phyloP scores from a whole-genome alignment of 2,797 vertebrate genomes.

The Thripadectes ignobilis region DNA sequence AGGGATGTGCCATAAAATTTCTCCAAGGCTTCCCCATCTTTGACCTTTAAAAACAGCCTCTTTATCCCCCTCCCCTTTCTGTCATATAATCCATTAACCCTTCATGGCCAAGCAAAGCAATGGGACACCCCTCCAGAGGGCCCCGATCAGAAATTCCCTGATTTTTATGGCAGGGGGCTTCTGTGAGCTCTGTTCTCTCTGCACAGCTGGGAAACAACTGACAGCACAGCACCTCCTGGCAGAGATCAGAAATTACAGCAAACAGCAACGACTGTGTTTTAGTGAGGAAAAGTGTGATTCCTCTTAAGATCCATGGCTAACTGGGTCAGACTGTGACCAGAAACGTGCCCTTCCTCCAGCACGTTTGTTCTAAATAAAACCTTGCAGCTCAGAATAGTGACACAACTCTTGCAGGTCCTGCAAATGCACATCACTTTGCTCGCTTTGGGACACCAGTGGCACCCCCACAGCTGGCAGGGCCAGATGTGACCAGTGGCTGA shows the following conservation, averaged over 20 bases:
- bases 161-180: neutral
- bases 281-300: neutral
- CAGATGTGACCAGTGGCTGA: rapidly evolving
- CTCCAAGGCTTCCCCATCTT: neutral
- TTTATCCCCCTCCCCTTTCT: neutral
- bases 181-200: neutral
- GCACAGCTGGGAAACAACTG: neutral
- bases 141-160: rapidly evolving
- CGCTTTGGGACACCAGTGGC: neutral
- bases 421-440: neutral
- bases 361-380: neutral
- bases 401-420: neutral
- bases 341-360: neutral
- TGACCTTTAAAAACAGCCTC: neutral
- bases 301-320: neutral
- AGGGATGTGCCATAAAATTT: neutral
- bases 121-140: neutral
- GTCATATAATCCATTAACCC: neutral
- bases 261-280: neutral
- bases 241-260: rapidly evolving
- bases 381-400: neutral
- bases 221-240: neutral
- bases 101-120: neutral
- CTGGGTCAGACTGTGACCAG: neutral
- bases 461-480: neutral